Base-by-base conservation (phyloP, 2,113 vertebrate species). In the Microcebus ravelobensis region DNA sequence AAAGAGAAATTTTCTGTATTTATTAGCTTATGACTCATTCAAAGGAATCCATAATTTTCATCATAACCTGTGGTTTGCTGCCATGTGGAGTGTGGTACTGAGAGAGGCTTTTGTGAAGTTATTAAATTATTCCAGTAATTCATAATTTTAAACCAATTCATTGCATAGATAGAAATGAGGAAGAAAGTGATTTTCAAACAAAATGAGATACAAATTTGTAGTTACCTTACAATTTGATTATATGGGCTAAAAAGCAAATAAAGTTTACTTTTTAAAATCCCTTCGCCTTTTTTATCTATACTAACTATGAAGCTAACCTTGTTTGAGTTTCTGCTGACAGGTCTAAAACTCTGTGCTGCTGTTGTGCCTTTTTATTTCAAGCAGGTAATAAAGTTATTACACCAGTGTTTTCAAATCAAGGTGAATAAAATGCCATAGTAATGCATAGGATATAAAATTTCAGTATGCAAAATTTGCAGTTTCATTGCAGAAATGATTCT, bases 401-500 rank as follows among this genome's bases (percentile, higher is more conserved):
- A 52, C 71, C 79, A 45, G 67, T 97, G 96, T 98, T 98, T 97
- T 98, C 98, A 98, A 96, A 98, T 98, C 94, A 97, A 97, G 97
- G 97, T 98, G 98, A 98, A 98, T 97, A 97, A 98, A 98, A 96
- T 96, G 95, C 93, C 97, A 96, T 1, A 0, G 50, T 97, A 97
- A 98, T 98, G 74, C 96, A 97, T 94, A 95, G 95, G 77, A 88
- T 97, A 93, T 96, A 97, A 96, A 98, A 97, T 98, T 98, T 97
- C 82, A 70, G 87, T 92, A 87, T 98, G 97, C 97, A 98, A 97
- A 98, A 98, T 98, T 98, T 98, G 97, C 96, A 98, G 57, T 98
- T 98, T 98, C 94, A 11, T 25, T 87, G 90, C 87, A 81, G 77
- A 98, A 98, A 94, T 98, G 94, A 98, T 98, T 98, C 93, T 94